Evolutionary conservation across 1,140 invertebrate genomes (phyloP).

Genomic region (Tetragonula clypearis): DNA sequence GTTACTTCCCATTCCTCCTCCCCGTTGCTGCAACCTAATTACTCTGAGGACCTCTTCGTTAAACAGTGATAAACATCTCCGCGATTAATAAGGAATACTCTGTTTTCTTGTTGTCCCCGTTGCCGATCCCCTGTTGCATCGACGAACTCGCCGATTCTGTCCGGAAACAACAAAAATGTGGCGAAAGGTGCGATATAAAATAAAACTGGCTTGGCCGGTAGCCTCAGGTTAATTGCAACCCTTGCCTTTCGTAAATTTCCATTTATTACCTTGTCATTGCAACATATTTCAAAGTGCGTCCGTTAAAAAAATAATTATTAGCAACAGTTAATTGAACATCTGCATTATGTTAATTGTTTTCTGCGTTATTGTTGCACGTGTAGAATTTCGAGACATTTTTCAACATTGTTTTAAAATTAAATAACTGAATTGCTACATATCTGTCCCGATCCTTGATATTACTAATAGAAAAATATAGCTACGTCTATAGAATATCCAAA

Average conservation of each 20-base stretch:
- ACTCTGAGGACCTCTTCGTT: constrained; percentile 50
- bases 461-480: too few species aligned
- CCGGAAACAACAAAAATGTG: constrained; percentile 30
- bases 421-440: too few species aligned
- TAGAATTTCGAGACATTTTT: too few species aligned
- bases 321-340: background rate
- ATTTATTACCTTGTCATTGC: background rate
- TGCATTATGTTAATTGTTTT: too few species aligned
- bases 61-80: constrained; percentile 63
- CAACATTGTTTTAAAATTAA: too few species aligned
- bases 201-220: constrained; percentile 19
- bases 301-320: background rate
- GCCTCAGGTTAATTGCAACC: constrained; percentile 30
- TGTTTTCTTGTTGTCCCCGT: constrained; percentile 35
- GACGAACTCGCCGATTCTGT: constrained; percentile 20
- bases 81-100: constrained; percentile 57
- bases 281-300: background rate
- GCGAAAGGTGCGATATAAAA: constrained; percentile 29
- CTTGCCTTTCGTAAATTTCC: constrained; percentile 28
- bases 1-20: constrained; percentile 30
- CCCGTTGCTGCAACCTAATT: constrained; percentile 49
- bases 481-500: too few species aligned
- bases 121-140: constrained; percentile 9
- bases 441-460: too few species aligned
- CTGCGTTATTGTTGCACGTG: too few species aligned